Evolutionary conservation across 1,140 invertebrate species (phyloP).

Genomic region (Lasioglossum albipes): DNA sequence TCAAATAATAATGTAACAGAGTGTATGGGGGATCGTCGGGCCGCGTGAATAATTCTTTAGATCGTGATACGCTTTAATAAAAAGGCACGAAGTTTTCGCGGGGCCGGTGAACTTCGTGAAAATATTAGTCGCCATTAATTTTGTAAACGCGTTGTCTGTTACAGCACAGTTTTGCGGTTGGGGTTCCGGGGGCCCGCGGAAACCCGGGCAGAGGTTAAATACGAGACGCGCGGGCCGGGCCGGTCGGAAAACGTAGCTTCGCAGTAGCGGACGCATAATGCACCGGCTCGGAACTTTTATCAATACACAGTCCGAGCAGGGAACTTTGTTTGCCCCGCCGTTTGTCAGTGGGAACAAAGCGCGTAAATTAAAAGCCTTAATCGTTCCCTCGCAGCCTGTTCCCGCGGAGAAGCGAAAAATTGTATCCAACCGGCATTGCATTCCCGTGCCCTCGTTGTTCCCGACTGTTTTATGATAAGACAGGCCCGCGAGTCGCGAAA

Average conservation of each 20-base stretch:
- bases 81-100: neutral
- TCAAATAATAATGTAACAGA: too few relatives aligned
- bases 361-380: conserved; percentile 41
- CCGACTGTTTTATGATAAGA: conserved; percentile 18
- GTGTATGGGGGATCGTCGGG: too few relatives aligned
- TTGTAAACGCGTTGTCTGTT: neutral
- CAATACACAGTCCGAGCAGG: conserved; percentile 15
- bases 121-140: conserved; percentile 5
- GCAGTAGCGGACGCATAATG: neutral
- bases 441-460: neutral
- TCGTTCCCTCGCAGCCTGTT: conserved; percentile 4
- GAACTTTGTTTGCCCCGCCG: conserved; percentile 19
- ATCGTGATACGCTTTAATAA: neutral
- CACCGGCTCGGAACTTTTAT: conserved; percentile 27
- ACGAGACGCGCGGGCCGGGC: neutral
- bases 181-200: too few relatives aligned
- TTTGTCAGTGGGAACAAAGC: conserved; percentile 29
- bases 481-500: too few relatives aligned
- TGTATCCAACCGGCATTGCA: neutral
- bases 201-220: neutral
- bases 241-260: neutral
- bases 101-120: neutral
- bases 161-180: neutral
- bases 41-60: too few relatives aligned
- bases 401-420: neutral